Evolutionary conservation across 1,140 invertebrate genomes (phyloP), one percentile per base, ranked within the genome.

Genomic region (Zaprionus africanus): DNA sequence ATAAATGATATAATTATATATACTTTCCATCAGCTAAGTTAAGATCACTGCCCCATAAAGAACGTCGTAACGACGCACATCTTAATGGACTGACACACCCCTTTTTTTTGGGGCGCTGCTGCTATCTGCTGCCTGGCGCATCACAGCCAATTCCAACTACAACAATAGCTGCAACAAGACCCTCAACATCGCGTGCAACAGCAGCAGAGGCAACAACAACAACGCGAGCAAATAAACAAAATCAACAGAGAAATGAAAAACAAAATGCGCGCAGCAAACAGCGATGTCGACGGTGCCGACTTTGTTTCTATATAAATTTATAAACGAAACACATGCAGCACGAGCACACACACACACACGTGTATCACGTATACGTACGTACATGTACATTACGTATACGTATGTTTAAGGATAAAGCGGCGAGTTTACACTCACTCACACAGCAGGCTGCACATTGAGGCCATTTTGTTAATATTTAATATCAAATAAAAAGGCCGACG

Each of bases 391-490:
- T 60, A 36, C 70, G 57, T 71, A 49, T 67, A 56, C 76, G 61
- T 85, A 57, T 87, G 81, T 84, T 88, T 88, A 88, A 88, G 84
- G 81, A 87, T 88, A 88, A 84, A 87, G 81, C 78, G 54, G 81
- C 78, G 88, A 85, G 82, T 85, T 85, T 85, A 79, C 82, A 81
- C 71, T 59, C 84, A 78, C 78, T 65, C 59, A 69, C 65, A 77
- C 71, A 64, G 57, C 65, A 57, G 53, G 60, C 57, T 75, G 79
- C 80, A 76, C 90, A 91, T 85, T 85, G 84, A 85, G 88, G 88
- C 90, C 88, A 91, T 91, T 91, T 91, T 85, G 81, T 91, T 91
- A 91, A 91, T 91, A 91, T 91, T 91, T 91, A 91, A 91, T 91
- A 82, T 78, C 79, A 85, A 90, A 85, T 90, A 90, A 51, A 90